Evolutionary conservation across 2,113 vertebrate species (phyloP).

Genomic region (Dinomys branickii): DNA sequence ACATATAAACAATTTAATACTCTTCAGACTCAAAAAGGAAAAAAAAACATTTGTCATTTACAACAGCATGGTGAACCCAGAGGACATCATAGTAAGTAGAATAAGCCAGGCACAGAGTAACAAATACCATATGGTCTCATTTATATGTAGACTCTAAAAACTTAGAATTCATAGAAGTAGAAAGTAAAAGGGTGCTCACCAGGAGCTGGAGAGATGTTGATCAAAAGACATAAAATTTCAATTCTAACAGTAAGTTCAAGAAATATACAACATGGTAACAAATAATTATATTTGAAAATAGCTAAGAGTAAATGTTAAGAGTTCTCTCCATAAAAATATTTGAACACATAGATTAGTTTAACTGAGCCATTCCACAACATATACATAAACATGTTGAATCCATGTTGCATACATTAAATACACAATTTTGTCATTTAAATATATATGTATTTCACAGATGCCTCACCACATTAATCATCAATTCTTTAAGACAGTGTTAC

Average conservation of each 20-base stretch:
- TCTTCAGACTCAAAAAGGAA: not conserved
- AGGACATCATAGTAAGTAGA: not conserved
- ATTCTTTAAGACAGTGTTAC: not conserved
- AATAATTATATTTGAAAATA: not conserved
- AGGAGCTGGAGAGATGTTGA: not conserved
- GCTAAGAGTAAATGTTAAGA: not conserved
- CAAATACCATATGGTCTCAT: not conserved
- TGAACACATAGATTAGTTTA: not conserved
- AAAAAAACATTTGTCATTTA: not conserved
- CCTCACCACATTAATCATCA: not conserved
- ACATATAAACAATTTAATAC: no score
- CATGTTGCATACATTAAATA: not conserved
- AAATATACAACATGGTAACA: not conserved
- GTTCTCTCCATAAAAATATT: not conserved
- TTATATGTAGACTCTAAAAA: not conserved
- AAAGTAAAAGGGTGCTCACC: not conserved
- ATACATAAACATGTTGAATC: not conserved
- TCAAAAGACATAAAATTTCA: not conserved
- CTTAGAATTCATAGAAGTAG: not conserved
- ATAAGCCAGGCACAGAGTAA: not conserved
- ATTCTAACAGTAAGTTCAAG: not conserved
- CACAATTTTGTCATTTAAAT: not conserved
- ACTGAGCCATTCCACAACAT: not conserved
- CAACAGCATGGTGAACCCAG: not conserved
- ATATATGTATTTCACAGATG: not conserved